Evolutionary conservation across 2,113 vertebrate species (phyloP), one percentile per base, ranked within the genome.

Genomic region (Pyrgilauda ruficollis): DNA sequence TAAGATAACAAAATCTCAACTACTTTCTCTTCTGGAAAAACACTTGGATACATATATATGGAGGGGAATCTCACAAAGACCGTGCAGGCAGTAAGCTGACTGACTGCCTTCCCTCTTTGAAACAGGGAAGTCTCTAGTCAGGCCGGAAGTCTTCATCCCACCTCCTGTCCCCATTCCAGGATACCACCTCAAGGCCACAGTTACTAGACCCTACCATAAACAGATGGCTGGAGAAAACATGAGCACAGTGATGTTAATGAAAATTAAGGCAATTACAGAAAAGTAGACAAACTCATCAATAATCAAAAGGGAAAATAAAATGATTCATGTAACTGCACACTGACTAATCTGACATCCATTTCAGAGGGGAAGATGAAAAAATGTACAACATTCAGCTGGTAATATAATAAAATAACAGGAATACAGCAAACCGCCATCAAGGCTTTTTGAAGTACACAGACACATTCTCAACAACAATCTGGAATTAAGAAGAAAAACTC

Each of bases 11-110:
- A 89, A 94, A 87, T 53, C 21, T 24, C 50, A 84, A 43, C 16
- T 52, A 9, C 35, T 33, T 87, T n/a, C 73, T 58, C 41, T 78
- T 59, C 58, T 27, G 30, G 18, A 21, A 78, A 78, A 89, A 70
- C 26, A 86, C 19, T 13, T 14, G 6, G 24, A 18, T 53, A 74
- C 17, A 7, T 17, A 35, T 5, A 52, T 0, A 0, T 7, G 17
- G 62, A 72, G 5, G 5, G 24, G 11, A 76, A 76, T 59, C 44
- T 73, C 61, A 44, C 12, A 22, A 39, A 89, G 47, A 59, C 3
- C 72, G 18, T 72, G 56, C 52, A 62, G 47, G 22, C 69, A 72
- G 6, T 2, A 63, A 56, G 33, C 30, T 89, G 63, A 55, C 39
- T 69, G 46, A 37, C 24, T 1, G 1, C 43, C 22, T 68, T 47